These are phyloP conservation scores for Eristalis pertinax DNA, from an alignment of 2,888 invertebrate species.

Conservation along the genomic window DNA sequence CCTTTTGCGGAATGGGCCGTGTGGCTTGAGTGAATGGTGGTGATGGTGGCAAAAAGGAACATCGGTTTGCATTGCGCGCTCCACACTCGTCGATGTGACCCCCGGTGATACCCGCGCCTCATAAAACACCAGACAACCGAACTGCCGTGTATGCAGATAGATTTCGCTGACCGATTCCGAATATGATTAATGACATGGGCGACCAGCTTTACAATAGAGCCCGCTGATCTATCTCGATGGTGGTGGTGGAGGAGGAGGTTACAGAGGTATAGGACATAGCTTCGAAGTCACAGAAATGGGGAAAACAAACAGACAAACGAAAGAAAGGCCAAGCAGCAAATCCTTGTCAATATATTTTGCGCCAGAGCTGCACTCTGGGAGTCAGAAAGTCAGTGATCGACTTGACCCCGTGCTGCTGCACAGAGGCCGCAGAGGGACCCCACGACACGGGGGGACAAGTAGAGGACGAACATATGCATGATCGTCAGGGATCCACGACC, in stretches of 20 bases:
- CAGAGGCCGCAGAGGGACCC: constrained; percentile 62
- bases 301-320: neutral
- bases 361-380: constrained; percentile 23
- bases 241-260: neutral
- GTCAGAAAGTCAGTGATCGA: constrained; percentile 63
- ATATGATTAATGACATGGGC: constrained; percentile 70
- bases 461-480: constrained; percentile 23
- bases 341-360: constrained; percentile 64
- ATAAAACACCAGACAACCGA: constrained; percentile 61
- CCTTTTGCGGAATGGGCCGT: constrained; percentile 61
- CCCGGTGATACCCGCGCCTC: constrained; percentile 55
- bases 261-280: neutral
- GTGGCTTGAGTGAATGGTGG: neutral
- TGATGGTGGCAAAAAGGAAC: constrained; percentile 59
- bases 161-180: constrained; percentile 71
- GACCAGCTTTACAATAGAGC: constrained; percentile 66
- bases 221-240: neutral
- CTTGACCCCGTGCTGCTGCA: constrained; percentile 64
- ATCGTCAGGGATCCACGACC: constrained; percentile 28
- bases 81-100: constrained; percentile 58
- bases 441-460: constrained; percentile 52
- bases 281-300: constrained; percentile 21
- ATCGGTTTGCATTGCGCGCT: constrained; percentile 56
- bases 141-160: constrained; percentile 61
- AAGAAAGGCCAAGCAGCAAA: constrained; percentile 16